A percentile compares a stretch with the other conserved stretches of the same genome.
These are phyloP conservation scores for Lordiphosa collinella DNA, from an alignment of 1,140 invertebrate species.

Conservation along the genomic window DNA sequence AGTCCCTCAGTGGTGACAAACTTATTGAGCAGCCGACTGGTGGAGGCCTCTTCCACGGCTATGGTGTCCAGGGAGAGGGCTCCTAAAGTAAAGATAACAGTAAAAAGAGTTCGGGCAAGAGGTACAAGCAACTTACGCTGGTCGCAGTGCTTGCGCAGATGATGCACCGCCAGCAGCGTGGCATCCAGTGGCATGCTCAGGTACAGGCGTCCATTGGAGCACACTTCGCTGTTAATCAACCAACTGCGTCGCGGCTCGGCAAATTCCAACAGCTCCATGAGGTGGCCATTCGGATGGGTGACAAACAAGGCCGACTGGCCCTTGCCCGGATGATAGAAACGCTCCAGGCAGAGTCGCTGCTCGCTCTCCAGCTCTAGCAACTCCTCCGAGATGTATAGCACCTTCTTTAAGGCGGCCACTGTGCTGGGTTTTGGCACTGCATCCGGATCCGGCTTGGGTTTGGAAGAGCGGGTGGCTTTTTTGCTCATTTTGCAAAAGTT, in stretches of 20 bases:
- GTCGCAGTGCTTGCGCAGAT: slow-evolving; percentile 82
- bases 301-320: slow-evolving; percentile 47
- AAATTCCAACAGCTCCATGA: slow-evolving; percentile 86
- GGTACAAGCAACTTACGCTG: slow-evolving; percentile 11
- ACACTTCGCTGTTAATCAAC: slow-evolving; percentile 86
- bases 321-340: slow-evolving; percentile 68
- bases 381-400: slow-evolving; percentile 54
- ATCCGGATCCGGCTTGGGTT: slow-evolving; percentile 57
- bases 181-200: slow-evolving; percentile 87
- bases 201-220: slow-evolving; percentile 87
- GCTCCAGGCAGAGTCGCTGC: slow-evolving; percentile 43
- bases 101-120: not conserved
- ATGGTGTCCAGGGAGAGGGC: slow-evolving; percentile 87
- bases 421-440: slow-evolving; percentile 15
- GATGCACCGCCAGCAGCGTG: slow-evolving; percentile 84
- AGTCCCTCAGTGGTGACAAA: slow-evolving; percentile 36
- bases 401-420: slow-evolving; percentile 48
- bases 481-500: slow-evolving; percentile 48
- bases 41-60: slow-evolving; percentile 53
- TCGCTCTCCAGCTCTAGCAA: slow-evolving; percentile 30
- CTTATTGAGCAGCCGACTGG: slow-evolving; percentile 44
- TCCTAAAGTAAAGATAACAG: slow-evolving; percentile 43
- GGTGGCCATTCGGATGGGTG: slow-evolving; percentile 64
- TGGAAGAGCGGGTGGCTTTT: slow-evolving; percentile 40
- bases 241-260: slow-evolving; percentile 85